phyloP scores from a whole-genome alignment of 2,797 vertebrate genomes.

The Eurystomus glaucurus region DNA sequence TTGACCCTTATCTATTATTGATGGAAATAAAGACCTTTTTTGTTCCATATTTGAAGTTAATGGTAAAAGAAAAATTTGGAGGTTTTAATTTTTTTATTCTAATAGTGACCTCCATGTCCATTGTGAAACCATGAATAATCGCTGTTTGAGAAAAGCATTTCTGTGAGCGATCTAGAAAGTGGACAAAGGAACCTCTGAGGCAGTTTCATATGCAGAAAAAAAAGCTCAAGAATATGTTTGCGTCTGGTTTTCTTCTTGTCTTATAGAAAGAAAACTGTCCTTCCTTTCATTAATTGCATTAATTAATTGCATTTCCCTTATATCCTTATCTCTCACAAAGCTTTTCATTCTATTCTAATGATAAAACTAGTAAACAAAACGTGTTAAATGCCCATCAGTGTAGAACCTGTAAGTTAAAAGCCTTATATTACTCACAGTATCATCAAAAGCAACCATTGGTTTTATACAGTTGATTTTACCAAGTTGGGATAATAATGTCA shows the following conservation, averaged over 20 bases:
- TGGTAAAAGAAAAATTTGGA: constrained; percentile 53
- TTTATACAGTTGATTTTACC: background rate
- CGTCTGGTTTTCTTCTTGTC: background rate
- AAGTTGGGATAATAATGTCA: background rate
- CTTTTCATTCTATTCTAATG: background rate
- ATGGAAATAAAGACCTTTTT: constrained; percentile 71
- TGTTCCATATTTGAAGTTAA: constrained; percentile 65
- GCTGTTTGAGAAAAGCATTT: constrained; percentile 45
- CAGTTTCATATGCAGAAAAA: background rate
- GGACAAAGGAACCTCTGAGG: constrained; percentile 52
- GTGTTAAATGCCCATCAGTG: background rate
- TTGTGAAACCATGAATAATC: constrained; percentile 68
- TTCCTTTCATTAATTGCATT: background rate
- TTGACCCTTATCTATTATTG: constrained; percentile 63
- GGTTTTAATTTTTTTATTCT: constrained; percentile 56
- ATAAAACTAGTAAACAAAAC: background rate
- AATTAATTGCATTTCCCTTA: background rate
- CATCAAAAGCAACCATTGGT: background rate
- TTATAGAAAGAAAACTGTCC: background rate
- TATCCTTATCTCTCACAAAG: background rate
- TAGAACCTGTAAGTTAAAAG: background rate
- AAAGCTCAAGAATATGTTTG: background rate
- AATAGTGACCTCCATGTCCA: constrained; percentile 36
- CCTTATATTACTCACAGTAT: background rate
- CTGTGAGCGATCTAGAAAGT: constrained; percentile 36